phyloP scores from a whole-genome alignment of 2,888 invertebrate species.

The Nebria brevicollis region DNA sequence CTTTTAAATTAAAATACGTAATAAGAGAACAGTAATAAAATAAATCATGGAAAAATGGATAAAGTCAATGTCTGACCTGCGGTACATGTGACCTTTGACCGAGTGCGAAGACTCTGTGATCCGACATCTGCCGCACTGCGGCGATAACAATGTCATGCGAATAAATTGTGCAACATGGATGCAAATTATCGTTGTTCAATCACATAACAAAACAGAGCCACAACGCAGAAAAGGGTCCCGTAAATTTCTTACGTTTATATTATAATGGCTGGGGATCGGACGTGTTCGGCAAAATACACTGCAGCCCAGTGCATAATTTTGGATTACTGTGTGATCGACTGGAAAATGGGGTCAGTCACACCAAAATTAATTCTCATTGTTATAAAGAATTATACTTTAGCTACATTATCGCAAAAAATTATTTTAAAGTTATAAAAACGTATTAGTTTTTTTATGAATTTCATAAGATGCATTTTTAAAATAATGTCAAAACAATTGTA shows the following conservation, averaged over 20 bases:
- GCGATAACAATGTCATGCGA: conserved; percentile 24
- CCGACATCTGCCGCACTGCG: conserved; percentile 16
- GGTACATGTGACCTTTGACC: conserved; percentile 25
- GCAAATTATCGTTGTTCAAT: conserved; percentile 26
- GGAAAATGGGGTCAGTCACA: conserved; percentile 9
- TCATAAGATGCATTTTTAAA: no score
- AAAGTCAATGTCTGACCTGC: conserved; percentile 26
- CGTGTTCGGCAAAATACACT: neutral
- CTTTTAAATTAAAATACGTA: neutral
- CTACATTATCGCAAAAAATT: no score
- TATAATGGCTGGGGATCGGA: conserved; percentile 13
- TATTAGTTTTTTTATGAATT: no score
- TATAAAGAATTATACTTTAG: no score
- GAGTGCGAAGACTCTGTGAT: conserved; percentile 25
- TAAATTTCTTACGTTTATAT: conserved; percentile 16
- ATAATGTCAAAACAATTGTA: no score
- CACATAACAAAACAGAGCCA: conserved; percentile 2
- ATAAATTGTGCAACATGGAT: conserved; percentile 14
- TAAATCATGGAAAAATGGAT: neutral
- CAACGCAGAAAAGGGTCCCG: conserved; percentile 15
- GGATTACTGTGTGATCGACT: conserved; percentile 3
- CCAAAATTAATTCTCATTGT: neutral
- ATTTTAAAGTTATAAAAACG: no score
- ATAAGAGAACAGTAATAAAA: neutral
- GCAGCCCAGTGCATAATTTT: neutral